Evolutionary conservation across 2,888 invertebrate species (phyloP).

Genomic region (Calliphora vomitoria): DNA sequence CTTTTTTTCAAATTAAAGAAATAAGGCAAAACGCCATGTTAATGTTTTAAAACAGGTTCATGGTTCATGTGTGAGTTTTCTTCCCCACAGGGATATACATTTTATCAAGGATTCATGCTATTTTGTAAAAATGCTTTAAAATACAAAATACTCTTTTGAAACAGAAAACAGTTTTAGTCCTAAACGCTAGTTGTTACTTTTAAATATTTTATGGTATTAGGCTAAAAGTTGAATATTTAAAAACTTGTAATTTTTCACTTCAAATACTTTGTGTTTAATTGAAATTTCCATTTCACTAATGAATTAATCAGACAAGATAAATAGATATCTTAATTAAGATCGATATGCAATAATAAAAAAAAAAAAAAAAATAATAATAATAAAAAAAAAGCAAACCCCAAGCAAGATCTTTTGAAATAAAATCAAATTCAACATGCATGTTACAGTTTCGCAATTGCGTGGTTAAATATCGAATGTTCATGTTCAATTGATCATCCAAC

Average conservation of each 20-base stretch:
- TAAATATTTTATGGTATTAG: too few species aligned
- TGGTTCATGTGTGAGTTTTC: too few species aligned
- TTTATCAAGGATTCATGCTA: too few species aligned
- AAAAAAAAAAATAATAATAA: not conserved
- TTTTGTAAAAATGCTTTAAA: too few species aligned
- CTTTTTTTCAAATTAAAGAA: too few species aligned
- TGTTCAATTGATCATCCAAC: conserved; percentile 54
- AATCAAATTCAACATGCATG: conserved; percentile 41
- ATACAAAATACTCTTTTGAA: too few species aligned
- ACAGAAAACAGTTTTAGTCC: too few species aligned
- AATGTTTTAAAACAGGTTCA: too few species aligned
- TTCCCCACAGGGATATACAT: too few species aligned
- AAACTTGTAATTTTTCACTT: conserved; percentile 14
- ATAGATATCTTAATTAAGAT: conserved; percentile 40
- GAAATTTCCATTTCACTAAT: conserved; percentile 19
- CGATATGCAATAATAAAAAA: conserved; percentile 29
- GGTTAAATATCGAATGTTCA: conserved; percentile 50
- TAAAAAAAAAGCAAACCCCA: not conserved
- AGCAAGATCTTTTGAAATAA: conserved; percentile 19
- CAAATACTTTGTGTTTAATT: not conserved
- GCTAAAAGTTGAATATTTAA: not conserved
- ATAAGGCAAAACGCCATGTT: too few species aligned
- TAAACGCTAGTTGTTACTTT: too few species aligned
- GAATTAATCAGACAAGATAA: conserved; percentile 31
- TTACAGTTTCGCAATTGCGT: conserved; percentile 46